These are phyloP conservation scores for Apostichopus japonicus DNA, from an alignment of 35 echinoderm and acorn worm genomes.

Conservation along the genomic window DNA sequence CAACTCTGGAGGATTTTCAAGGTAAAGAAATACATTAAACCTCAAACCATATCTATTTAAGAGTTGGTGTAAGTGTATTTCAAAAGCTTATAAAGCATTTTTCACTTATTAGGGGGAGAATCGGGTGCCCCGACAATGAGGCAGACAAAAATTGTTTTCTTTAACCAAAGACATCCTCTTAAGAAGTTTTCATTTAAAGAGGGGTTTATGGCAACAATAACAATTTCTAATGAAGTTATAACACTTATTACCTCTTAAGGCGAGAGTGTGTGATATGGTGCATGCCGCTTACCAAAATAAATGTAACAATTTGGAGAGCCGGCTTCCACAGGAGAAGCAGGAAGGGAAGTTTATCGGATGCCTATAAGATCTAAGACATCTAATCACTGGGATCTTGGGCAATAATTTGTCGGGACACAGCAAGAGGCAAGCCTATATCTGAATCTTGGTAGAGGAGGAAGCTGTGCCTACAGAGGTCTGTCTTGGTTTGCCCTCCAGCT, in stretches of 20 bases:
- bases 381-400: neutral
- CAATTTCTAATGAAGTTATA: conserved; percentile 17
- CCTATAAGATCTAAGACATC: neutral
- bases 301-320: neutral
- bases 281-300: conserved; percentile 3
- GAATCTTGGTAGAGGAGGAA: neutral
- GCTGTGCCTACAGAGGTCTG: conserved; percentile 1
- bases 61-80: neutral
- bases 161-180: no score
- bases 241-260: conserved; percentile 8
- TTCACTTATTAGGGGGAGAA: neutral
- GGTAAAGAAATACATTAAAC: no score
- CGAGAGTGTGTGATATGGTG: neutral
- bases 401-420: conserved; percentile 53
- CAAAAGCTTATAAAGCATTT: neutral
- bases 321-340: neutral
- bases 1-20: no score
- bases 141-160: neutral
- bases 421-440: conserved; percentile 25
- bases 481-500: conserved; percentile 26
- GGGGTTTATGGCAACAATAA: neutral
- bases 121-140: neutral
- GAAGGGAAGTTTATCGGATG: neutral
- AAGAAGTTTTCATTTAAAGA: neutral
- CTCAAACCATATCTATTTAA: no score